A percentile compares a stretch with the other conserved stretches of the same genome.
These are phyloP conservation scores for Carcharodon carcharias DNA, from an alignment of 2,797 vertebrate genomes.

Conservation along the genomic window DNA sequence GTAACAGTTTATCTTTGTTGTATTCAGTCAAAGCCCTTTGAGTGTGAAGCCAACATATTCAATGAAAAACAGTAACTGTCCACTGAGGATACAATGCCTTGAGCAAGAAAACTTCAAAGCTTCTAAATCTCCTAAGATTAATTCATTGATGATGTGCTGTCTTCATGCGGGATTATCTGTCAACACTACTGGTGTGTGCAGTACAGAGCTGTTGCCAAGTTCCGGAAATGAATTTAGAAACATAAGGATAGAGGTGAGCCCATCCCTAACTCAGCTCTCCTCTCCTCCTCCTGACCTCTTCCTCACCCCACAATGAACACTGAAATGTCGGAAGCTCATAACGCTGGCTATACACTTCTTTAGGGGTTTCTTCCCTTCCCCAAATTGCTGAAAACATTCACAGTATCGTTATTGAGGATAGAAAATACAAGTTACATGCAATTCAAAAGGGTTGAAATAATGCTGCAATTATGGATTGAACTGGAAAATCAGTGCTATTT, in stretches of 20 bases:
- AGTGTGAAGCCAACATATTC: background rate
- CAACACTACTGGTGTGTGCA: background rate
- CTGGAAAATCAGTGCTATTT: background rate
- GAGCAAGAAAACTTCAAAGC: constrained; percentile 25
- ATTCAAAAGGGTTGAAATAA: background rate
- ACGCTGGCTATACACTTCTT: background rate
- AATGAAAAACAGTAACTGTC: constrained; percentile 10
- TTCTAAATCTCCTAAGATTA: constrained; percentile 30
- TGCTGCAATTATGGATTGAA: background rate
- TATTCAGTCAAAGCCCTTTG: background rate
- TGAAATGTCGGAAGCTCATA: background rate
- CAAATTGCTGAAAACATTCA: background rate
- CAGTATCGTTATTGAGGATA: background rate
- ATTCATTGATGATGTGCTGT: constrained; percentile 15
- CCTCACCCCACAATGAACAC: background rate
- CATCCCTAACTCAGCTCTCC: background rate
- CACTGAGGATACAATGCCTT: constrained; percentile 8
- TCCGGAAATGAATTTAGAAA: constrained; percentile 12
- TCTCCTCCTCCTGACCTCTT: constrained; percentile 17
- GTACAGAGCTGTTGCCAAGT: background rate
- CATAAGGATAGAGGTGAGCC: constrained; percentile 12
- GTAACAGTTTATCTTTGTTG: constrained; percentile 2
- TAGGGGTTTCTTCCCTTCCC: background rate
- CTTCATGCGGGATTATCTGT: constrained; percentile 17
- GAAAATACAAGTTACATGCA: background rate